phyloP scores from a whole-genome alignment of 2,797 vertebrate genomes.

The Agapornis canus region DNA sequence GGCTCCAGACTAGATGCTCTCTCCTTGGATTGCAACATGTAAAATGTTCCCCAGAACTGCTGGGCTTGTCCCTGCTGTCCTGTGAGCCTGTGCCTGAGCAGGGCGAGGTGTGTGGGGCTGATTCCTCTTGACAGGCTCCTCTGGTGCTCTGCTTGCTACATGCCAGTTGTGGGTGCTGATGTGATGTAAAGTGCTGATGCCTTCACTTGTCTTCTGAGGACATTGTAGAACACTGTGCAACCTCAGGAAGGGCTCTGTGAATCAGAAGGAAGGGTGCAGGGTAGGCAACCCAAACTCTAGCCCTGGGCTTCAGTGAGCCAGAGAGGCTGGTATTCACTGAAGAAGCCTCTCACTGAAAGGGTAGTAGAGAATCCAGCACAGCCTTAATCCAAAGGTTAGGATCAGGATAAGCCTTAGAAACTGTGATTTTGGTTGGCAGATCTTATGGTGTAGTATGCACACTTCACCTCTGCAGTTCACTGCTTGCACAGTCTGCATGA shows the following conservation, averaged over 20 bases:
- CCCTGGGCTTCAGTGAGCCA: not conserved
- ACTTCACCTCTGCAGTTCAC: not conserved
- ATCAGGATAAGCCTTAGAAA: not conserved
- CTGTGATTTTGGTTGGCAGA: not conserved
- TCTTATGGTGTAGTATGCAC: not conserved
- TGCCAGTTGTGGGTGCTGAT: not conserved
- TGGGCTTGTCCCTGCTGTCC: not conserved
- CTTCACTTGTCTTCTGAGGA: not conserved
- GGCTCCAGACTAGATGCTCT: not conserved
- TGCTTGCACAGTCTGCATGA: not conserved
- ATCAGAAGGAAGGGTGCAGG: not conserved
- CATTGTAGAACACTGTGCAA: not conserved
- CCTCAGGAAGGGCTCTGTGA: not conserved
- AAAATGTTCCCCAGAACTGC: not conserved
- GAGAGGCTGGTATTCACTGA: not conserved
- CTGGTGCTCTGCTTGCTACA: not conserved
- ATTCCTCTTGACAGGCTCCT: not conserved
- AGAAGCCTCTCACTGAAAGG: not conserved
- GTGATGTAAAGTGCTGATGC: not conserved
- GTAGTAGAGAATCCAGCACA: not conserved
- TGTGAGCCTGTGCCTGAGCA: not conserved
- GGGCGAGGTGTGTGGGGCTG: fast-evolving
- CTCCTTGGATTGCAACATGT: not conserved
- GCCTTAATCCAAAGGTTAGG: not conserved
- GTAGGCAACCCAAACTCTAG: not conserved